These are phyloP conservation scores for Linnaemya tessellans DNA, from an alignment of 2,888 invertebrate genomes.

Conservation along the genomic window DNA sequence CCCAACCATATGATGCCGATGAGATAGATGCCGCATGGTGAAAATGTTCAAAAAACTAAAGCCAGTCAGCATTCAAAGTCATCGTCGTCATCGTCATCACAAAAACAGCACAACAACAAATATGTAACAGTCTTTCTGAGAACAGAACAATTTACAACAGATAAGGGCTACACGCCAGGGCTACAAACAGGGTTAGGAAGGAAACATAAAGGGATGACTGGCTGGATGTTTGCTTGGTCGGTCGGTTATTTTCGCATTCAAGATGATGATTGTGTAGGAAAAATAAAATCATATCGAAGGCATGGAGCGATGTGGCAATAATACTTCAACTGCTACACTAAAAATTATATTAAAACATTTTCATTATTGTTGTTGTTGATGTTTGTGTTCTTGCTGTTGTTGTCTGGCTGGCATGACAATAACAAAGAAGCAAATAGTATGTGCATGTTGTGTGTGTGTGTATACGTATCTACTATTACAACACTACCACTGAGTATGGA, in stretches of 20 bases:
- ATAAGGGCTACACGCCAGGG: slow-evolving; percentile 57
- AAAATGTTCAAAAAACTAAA: slow-evolving; percentile 39
- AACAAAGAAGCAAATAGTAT: slow-evolving; percentile 36
- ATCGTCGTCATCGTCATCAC: slow-evolving; percentile 23
- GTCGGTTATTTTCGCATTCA: slow-evolving; percentile 24
- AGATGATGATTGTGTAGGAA: slow-evolving; percentile 23
- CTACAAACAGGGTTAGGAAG: slow-evolving; percentile 26
- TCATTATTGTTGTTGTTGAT: slow-evolving; percentile 9
- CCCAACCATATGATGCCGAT: slow-evolving; percentile 62
- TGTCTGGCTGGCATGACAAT: slow-evolving; percentile 55
- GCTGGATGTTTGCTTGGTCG: slow-evolving; percentile 11
- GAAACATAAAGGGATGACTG: slow-evolving; percentile 25
- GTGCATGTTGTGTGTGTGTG: background rate
- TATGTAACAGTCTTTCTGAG: slow-evolving; percentile 25
- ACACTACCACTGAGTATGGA: slow-evolving; percentile 7
- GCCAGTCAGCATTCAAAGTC: slow-evolving; percentile 49
- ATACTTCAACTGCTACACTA: slow-evolving; percentile 53
- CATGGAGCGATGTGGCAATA: slow-evolving; percentile 53
- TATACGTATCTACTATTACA: slow-evolving; percentile 5
- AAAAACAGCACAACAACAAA: slow-evolving; percentile 12
- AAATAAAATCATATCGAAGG: slow-evolving; percentile 22
- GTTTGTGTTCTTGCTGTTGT: slow-evolving; percentile 1
- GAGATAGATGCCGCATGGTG: slow-evolving; percentile 51
- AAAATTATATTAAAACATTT: slow-evolving; percentile 64
- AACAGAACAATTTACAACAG: slow-evolving; percentile 52